These are phyloP conservation scores for Virgularia gustaviana DNA, from an alignment of 92 coral and sea anemone genomes.

Conservation along the genomic window DNA sequence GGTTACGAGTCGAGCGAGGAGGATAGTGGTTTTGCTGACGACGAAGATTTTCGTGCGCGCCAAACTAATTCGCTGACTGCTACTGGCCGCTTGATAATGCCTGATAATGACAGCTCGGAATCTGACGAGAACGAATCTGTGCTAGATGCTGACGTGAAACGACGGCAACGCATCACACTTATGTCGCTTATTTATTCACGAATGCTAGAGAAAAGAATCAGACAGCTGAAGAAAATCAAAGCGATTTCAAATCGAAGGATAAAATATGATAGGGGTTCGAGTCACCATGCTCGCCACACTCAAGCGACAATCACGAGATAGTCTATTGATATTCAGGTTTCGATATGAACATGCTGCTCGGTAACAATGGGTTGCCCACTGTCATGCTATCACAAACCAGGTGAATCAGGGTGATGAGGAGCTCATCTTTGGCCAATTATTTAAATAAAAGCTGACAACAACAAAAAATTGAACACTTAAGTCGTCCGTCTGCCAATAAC, in stretches of 20 bases:
- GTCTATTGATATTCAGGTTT: neutral
- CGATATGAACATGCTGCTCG: neutral
- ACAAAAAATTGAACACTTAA: too few species aligned
- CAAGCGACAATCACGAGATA: neutral
- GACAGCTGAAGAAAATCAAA: neutral
- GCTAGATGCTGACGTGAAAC: constrained; percentile 15
- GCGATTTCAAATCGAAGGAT: neutral
- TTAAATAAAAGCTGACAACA: too few species aligned
- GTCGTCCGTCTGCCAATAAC: too few species aligned
- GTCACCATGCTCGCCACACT: neutral
- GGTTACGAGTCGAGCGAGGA: neutral
- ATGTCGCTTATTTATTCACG: constrained; percentile 21
- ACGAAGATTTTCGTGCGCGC: too few species aligned
- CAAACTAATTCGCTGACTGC: too few species aligned
- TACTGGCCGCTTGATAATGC: too few species aligned
- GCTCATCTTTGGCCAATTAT: too few species aligned
- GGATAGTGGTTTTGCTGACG: constrained; percentile 34
- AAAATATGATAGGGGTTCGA: neutral
- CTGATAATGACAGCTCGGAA: neutral
- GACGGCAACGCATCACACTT: constrained; percentile 8
- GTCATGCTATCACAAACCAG: too few species aligned
- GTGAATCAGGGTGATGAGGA: too few species aligned
- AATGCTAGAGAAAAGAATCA: constrained; percentile 14
- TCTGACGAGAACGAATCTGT: constrained; percentile 21
- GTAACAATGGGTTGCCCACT: too few species aligned